phyloP scores from a whole-genome alignment of 2,113 vertebrate species.

The Chelonoidis abingdonii region DNA sequence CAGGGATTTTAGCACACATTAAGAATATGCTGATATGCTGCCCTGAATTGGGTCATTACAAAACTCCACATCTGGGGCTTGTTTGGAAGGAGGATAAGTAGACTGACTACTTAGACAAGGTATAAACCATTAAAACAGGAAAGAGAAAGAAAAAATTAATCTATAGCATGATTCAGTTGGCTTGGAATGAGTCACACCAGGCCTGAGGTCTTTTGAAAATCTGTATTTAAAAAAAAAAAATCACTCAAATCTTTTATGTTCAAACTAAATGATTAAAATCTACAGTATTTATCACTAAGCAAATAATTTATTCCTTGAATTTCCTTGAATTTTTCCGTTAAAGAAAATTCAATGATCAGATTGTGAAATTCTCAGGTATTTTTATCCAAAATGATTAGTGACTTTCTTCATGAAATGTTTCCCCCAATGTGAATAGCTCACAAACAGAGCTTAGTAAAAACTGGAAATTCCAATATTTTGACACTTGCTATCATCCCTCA shows the following conservation, averaged over 20 bases:
- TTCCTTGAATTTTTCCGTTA: not conserved
- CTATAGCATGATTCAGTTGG: not conserved
- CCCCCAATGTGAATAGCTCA: not conserved
- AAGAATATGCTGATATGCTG: rapidly evolving
- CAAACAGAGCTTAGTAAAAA: not conserved
- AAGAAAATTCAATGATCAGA: not conserved
- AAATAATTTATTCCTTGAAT: not conserved
- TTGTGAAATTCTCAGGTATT: not conserved
- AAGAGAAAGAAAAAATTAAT: not conserved
- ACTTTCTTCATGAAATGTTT: not conserved
- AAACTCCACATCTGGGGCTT: too few species aligned
- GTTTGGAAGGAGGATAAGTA: not conserved
- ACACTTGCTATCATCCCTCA: not conserved
- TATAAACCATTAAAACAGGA: not conserved
- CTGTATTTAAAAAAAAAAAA: not conserved
- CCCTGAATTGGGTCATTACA: not conserved
- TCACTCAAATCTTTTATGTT: not conserved
- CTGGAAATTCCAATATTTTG: not conserved
- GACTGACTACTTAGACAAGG: not conserved
- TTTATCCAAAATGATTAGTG: not conserved
- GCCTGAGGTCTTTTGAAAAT: not conserved
- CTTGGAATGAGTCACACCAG: not conserved
- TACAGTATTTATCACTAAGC: not conserved
- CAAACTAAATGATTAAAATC: not conserved
- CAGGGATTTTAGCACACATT: rapidly evolving